A percentile compares a stretch with the other conserved stretches of the same genome.
Evolutionary conservation across 1,140 invertebrate genomes (phyloP).

Genomic region (Polypedilum pembai): DNA sequence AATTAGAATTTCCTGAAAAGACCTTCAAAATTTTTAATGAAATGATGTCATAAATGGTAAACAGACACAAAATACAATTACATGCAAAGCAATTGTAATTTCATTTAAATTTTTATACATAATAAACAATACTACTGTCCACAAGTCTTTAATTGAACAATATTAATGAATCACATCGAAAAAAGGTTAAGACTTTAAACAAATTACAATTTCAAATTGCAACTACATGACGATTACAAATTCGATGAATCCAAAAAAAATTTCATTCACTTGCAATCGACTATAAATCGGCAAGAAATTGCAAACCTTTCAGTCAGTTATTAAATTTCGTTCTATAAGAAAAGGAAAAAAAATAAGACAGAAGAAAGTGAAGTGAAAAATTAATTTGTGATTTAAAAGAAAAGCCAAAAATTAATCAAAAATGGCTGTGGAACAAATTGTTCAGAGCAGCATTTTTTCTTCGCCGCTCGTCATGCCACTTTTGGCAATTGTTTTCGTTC

Average conservation of each 20-base stretch:
- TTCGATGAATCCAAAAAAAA: not conserved
- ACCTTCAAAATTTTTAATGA: too few relatives aligned
- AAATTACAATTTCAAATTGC: slow-evolving; percentile 13
- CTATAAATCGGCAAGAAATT: not conserved
- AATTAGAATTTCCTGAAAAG: too few relatives aligned
- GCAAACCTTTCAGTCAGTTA: not conserved
- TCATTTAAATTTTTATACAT: too few relatives aligned
- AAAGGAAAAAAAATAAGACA: not conserved
- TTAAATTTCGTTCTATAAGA: not conserved
- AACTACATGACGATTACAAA: not conserved
- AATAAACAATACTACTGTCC: too few relatives aligned
- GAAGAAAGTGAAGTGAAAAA: not conserved
- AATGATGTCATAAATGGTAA: too few relatives aligned
- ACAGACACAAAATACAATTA: too few relatives aligned
- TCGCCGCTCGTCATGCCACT: slow-evolving; percentile 35
- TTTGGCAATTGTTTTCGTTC: slow-evolving; percentile 36
- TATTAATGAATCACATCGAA: not conserved
- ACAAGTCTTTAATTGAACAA: not conserved
- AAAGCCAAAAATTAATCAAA: not conserved
- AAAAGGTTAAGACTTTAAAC: not conserved
- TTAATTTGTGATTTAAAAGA: not conserved
- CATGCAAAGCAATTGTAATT: too few relatives aligned
- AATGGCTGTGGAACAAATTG: slow-evolving; percentile 39
- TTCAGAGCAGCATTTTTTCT: slow-evolving; percentile 34
- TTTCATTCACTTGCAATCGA: not conserved